These are phyloP conservation scores for Tetrax tetrax DNA, from an alignment of 2,113 vertebrate genomes.

Conservation along the genomic window DNA sequence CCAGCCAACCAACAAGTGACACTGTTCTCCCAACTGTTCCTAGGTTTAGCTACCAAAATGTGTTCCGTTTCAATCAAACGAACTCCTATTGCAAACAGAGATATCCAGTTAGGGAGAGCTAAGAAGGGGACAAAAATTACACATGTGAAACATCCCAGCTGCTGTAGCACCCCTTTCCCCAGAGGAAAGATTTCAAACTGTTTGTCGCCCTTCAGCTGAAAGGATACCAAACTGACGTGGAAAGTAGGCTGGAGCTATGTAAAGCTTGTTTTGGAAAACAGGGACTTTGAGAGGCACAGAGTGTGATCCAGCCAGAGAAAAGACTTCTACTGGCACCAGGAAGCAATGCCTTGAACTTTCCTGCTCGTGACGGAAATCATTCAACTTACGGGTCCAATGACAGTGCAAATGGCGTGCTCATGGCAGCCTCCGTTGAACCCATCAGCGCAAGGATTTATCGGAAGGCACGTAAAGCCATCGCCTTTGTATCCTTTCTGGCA, in stretches of 20 bases:
- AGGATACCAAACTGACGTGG: neutral
- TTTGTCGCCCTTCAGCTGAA: neutral
- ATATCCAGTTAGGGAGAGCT: neutral
- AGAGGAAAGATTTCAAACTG: neutral
- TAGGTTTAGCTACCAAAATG: neutral
- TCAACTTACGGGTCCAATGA: slow-evolving; percentile 85
- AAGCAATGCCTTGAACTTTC: neutral
- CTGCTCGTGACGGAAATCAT: neutral
- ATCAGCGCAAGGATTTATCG: slow-evolving; percentile 81
- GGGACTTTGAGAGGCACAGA: neutral
- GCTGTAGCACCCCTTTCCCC: neutral
- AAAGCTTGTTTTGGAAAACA: neutral
- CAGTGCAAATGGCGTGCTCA: slow-evolving; percentile 88
- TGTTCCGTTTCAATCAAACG: neutral
- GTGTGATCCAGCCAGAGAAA: neutral
- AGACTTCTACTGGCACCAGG: neutral
- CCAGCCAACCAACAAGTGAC: neutral
- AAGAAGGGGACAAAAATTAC: neutral
- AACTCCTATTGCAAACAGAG: neutral
- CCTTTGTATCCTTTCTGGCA: slow-evolving; percentile 85
- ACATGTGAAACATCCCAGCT: neutral
- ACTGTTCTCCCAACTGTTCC: neutral
- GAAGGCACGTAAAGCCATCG: slow-evolving; percentile 83
- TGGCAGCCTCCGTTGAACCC: slow-evolving; percentile 88
- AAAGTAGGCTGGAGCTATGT: neutral